These are phyloP conservation scores for Parauchenoglanis punctatus DNA, from an alignment of 2,797 vertebrate genomes.

Conservation along the genomic window DNA sequence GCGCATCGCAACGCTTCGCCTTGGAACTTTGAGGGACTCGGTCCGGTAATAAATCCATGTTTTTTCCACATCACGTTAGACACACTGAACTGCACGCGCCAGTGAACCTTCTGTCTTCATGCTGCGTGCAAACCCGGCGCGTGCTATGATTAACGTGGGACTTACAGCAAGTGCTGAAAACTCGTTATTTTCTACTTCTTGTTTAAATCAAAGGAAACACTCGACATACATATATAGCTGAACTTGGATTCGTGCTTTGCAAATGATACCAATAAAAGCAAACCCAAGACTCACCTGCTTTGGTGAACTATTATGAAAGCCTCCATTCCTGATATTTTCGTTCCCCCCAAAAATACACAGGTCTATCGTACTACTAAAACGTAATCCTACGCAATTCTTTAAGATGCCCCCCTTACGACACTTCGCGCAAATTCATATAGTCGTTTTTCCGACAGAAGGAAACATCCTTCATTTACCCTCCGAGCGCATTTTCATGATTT, in stretches of 20 bases:
- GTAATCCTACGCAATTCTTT: conserved; percentile 65
- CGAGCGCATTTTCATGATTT: conserved; percentile 56
- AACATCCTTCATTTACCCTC: conserved; percentile 65
- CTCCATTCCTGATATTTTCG: conserved; percentile 69
- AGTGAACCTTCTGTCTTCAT: neutral
- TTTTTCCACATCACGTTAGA: neutral
- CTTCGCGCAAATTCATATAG: conserved; percentile 62
- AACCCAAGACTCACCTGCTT: conserved; percentile 78
- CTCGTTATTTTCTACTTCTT: neutral
- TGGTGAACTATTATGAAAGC: conserved; percentile 68
- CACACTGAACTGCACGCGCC: neutral
- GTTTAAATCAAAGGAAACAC: neutral
- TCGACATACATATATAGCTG: neutral
- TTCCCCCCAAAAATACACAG: conserved; percentile 54
- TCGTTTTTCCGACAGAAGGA: conserved; percentile 59
- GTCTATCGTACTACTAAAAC: conserved; percentile 60
- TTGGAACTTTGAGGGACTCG: conserved; percentile 40
- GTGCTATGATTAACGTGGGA: neutral
- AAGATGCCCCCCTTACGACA: conserved; percentile 61
- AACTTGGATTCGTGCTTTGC: neutral
- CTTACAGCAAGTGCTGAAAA: neutral
- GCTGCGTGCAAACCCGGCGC: neutral
- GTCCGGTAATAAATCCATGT: neutral
- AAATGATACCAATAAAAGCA: conserved; percentile 4
- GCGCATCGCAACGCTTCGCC: neutral